Percentiles rank a stretch among this genome's conserved stretches.
These are phyloP conservation scores for Channa striata DNA, from an alignment of 2,797 vertebrate species.

Conservation along the genomic window DNA sequence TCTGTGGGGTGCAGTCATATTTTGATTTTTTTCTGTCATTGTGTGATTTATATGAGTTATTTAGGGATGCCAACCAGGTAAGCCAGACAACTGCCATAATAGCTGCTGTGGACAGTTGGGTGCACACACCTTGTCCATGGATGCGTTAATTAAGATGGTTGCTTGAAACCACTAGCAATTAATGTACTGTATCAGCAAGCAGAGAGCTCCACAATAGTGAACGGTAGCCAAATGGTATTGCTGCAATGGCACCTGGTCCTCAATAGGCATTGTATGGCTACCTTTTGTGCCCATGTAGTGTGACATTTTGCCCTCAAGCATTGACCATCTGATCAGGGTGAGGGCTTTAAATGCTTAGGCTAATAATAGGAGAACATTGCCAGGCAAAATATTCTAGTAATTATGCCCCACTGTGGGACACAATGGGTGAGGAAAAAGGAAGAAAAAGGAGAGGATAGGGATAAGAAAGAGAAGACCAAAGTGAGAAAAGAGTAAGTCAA, in stretches of 20 bases:
- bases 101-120: constrained; percentile 54
- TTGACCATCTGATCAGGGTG: constrained; percentile 88
- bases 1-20: constrained; percentile 49
- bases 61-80: constrained; percentile 72
- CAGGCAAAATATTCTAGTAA: constrained; percentile 79
- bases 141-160: constrained; percentile 73
- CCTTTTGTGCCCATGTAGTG: constrained; percentile 86
- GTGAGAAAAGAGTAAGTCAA: constrained; percentile 5
- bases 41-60: constrained; percentile 67
- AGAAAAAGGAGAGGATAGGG: constrained; percentile 61
- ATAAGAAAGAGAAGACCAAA: constrained; percentile 46
- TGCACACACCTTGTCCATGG: constrained; percentile 62
- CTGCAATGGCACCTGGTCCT: constrained; percentile 85
- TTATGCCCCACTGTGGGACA: constrained; percentile 84
- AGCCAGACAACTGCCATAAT: constrained; percentile 65
- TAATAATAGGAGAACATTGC: constrained; percentile 84
- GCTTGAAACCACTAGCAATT: constrained; percentile 71
- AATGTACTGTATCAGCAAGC: constrained; percentile 70
- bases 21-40: constrained; percentile 57
- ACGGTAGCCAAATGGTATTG: constrained; percentile 80
- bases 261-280: constrained; percentile 86
- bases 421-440: constrained; percentile 67
- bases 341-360: constrained; percentile 79
- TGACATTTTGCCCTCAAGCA: constrained; percentile 86
- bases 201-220: constrained; percentile 76